Base-by-base conservation (phyloP, 2,888 invertebrate species). In the Crossocerus cetratus region DNA sequence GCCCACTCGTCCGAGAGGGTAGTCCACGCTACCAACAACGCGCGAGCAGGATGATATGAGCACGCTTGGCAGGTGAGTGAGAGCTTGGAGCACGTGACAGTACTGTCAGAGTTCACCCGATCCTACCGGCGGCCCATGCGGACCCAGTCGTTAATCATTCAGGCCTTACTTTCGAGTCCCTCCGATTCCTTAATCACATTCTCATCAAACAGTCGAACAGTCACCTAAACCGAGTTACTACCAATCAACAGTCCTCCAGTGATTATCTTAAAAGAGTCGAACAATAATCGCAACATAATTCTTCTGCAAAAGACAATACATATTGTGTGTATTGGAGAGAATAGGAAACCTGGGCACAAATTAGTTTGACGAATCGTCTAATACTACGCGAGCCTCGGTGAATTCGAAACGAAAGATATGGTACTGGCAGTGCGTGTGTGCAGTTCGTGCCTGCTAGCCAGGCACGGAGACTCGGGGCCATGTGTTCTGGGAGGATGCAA, bases 51-150 rank as follows among this genome's bases (percentile, higher is more conserved):
- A 89, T 89, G 88, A 88, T 87, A 90, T 90, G 90, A 90, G 89
- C 88, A 87, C 89, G 85, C 84, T 89, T 84, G 87, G 86, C 87
- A 89, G 90, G 90, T 90, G 89, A 90, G 90, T 89, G 77, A 71
- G 55, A 14, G 49, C 61, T 61, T 64, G 61, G 72, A 73, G 56
- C 80, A 80, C 80, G 80, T 80, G 80, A 74, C 74, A 64, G 54
- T 55, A 64, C 64, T 61, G 22, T 4, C n/a, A 32, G n/a, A 4
- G 49, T 49, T 14, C 49, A 4, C 49, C 49, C 49, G 3, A 5
- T 49, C 49, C 14, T 14, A 49, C 49, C 49, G 49, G 1, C 43
- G 43, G 13, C 43, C 43, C 43, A 43, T 8, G 43, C 13, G 43
- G 13, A 43, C 43, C 43, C 4, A 13, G 5, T 43, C 3, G 32